These are phyloP conservation scores for Rhingia campestris DNA, from an alignment of 2,888 invertebrate species.

Conservation along the genomic window DNA sequence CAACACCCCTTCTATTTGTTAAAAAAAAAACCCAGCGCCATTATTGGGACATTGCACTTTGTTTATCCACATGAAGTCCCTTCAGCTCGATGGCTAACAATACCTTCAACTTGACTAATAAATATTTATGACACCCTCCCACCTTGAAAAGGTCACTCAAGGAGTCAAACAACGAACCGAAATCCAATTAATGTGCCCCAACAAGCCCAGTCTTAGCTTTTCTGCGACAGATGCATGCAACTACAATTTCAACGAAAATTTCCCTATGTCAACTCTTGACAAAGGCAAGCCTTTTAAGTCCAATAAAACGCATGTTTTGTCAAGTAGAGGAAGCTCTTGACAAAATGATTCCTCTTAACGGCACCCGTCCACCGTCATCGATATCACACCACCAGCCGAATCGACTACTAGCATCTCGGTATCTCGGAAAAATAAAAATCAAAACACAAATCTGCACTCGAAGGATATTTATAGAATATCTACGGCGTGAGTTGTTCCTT, in stretches of 20 bases:
- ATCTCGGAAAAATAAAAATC: background rate
- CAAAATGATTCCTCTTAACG: background rate
- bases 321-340: too few relatives aligned
- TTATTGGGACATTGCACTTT: conserved; percentile 12
- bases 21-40: background rate
- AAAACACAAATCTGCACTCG: background rate
- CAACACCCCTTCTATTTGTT: too few relatives aligned
- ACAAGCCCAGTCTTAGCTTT: too few relatives aligned
- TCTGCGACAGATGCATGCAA: too few relatives aligned
- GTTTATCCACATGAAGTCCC: background rate
- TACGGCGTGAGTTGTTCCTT: conserved; percentile 10
- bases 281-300: too few relatives aligned
- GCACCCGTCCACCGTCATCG: background rate
- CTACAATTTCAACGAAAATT: too few relatives aligned
- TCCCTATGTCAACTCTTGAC: too few relatives aligned
- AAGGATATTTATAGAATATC: conserved; percentile 41
- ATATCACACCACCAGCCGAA: conserved; percentile 14
- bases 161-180: background rate
- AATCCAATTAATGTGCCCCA: background rate
- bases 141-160: background rate
- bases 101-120: conserved; percentile 1
- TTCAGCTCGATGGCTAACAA: background rate
- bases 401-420: background rate
- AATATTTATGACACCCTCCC: conserved; percentile 8
- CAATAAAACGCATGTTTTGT: too few relatives aligned